Conservation (phyloP, 2,888 invertebrate species). For the Tiliacea aurago region DNA sequence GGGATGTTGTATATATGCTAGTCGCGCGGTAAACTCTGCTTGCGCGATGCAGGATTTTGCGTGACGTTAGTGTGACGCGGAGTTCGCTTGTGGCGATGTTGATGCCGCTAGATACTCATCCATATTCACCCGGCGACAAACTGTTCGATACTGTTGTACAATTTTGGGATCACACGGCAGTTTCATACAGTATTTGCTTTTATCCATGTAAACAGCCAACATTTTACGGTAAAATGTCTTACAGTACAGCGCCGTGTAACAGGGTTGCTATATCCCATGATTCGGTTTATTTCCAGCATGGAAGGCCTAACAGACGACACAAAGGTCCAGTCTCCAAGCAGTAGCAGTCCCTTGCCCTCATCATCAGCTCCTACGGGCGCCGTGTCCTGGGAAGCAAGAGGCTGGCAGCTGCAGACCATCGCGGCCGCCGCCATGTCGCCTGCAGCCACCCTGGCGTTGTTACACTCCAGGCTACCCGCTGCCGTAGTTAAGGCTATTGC, state of each 20-base stretch:
- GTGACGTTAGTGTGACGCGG: no score
- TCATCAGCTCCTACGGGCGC: constrained; percentile 12
- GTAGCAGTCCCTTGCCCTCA: constrained; percentile 2
- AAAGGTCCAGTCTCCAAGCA: constrained; percentile 84
- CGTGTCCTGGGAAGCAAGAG: constrained; percentile 79
- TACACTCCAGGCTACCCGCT: constrained; percentile 92
- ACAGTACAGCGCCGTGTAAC: not conserved
- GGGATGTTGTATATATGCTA: no score
- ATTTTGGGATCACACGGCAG: not conserved
- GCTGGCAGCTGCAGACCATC: constrained; percentile 93
- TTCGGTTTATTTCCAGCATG: constrained; percentile 76
- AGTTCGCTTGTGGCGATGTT: no score
- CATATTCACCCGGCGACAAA: no score
- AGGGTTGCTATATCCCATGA: not conserved
- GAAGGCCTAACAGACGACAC: constrained; percentile 93
- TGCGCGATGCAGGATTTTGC: no score
- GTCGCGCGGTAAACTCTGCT: no score
- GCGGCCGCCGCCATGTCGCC: constrained; percentile 96
- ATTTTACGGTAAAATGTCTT: not conserved
- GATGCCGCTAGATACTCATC: no score
- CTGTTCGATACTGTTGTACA: not conserved
- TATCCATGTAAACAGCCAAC: not conserved
- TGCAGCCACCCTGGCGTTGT: constrained; percentile 93
- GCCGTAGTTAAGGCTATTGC: constrained; percentile 89
- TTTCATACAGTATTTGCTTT: not conserved